Evolutionary conservation across 2,797 vertebrate genomes (phyloP).

Genomic region (Halcyon badia): DNA sequence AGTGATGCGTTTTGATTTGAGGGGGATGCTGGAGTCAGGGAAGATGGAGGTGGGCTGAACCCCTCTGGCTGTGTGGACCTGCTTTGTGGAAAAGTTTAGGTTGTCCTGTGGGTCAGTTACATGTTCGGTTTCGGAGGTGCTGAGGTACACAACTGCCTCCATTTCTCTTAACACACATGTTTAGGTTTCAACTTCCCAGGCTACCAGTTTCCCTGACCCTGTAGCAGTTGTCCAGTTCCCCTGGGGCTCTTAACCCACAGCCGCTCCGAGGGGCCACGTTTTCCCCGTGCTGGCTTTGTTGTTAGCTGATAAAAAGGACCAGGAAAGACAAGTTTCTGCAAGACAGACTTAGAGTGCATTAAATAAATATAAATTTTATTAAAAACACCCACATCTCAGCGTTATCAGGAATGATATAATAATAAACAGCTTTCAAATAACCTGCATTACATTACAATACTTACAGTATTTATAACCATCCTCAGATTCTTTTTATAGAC

Average conservation of each 20-base stretch:
- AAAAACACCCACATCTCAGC: slow-evolving; percentile 99
- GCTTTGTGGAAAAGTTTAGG: background rate
- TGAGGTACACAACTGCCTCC: background rate
- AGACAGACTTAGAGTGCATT: slow-evolving; percentile 85
- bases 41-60: background rate
- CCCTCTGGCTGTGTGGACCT: rapidly evolving
- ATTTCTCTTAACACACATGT: rapidly evolving
- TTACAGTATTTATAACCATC: slow-evolving; percentile 99
- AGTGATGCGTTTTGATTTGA: background rate
- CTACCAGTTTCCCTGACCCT: background rate
- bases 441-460: slow-evolving; percentile 99
- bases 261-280: rapidly evolving
- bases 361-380: slow-evolving; percentile 99
- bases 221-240: rapidly evolving
- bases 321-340: slow-evolving; percentile 57
- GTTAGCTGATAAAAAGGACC: background rate
- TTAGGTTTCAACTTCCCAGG: background rate
- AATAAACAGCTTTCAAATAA: slow-evolving; percentile 99
- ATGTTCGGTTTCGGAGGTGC: background rate
- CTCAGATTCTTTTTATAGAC: slow-evolving; percentile 85
- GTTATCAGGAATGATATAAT: slow-evolving; percentile 99
- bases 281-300: background rate
- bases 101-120: background rate
- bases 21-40: rapidly evolving
- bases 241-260: background rate